A percentile compares a stretch with the other conserved stretches of the same genome.
Evolutionary conservation across 2,797 vertebrate species (phyloP).

Genomic region (Arremon aurantiirostris): DNA sequence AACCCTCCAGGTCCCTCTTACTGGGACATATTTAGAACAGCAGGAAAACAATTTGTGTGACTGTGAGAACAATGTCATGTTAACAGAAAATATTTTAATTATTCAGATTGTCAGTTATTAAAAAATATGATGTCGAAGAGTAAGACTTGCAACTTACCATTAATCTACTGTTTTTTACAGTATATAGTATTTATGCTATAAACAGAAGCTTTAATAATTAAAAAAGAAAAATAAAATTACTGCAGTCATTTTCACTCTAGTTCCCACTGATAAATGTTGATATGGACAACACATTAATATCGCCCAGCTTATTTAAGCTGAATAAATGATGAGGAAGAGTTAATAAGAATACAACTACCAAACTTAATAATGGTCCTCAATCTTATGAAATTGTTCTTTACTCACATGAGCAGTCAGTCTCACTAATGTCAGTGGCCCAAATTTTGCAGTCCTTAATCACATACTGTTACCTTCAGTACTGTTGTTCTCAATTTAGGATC

Average conservation of each 20-base stretch:
- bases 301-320: not conserved
- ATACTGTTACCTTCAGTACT: not conserved
- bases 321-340: not conserved
- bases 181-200: not conserved
- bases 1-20: not conserved
- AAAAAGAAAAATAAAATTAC: not conserved
- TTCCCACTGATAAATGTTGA: not conserved
- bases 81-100: not conserved
- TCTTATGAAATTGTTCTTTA: not conserved
- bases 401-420: not conserved
- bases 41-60: not conserved
- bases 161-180: not conserved
- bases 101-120: not conserved
- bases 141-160: not conserved
- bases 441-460: conserved; percentile 33
- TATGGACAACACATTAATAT: not conserved
- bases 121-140: not conserved
- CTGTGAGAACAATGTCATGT: not conserved
- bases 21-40: not conserved
- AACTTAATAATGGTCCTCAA: not conserved
- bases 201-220: not conserved
- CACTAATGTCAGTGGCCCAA: not conserved
- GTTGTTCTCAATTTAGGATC: conserved; percentile 58
- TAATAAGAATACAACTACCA: not conserved
- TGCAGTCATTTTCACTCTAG: not conserved